Conservation (phyloP, 1,140 invertebrate genomes). For the Linepithema humile region DNA sequence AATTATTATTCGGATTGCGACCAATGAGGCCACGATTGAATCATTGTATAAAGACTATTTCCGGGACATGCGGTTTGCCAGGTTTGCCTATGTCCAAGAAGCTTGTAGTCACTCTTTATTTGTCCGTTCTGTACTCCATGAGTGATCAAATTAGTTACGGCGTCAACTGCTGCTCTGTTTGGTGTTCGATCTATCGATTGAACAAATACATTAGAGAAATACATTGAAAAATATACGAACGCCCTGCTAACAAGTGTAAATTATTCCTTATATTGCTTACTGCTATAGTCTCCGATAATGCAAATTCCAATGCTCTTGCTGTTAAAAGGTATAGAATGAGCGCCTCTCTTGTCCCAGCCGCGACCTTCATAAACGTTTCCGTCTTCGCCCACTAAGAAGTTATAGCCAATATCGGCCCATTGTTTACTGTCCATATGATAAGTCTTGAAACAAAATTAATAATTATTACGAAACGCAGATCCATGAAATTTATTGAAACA, state of each 20-base stretch:
- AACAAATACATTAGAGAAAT: conserved; percentile 62
- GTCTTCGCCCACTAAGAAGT: conserved; percentile 85
- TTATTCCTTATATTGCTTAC: conserved; percentile 68
- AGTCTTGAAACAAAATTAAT: conserved; percentile 73
- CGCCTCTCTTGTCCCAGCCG: conserved; percentile 84
- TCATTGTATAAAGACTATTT: conserved; percentile 83
- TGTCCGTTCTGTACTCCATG: conserved; percentile 77
- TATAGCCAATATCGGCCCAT: conserved; percentile 85
- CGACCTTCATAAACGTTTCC: conserved; percentile 86
- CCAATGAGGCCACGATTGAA: conserved; percentile 85
- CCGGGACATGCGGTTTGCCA: conserved; percentile 83
- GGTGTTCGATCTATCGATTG: conserved; percentile 81
- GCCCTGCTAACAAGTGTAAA: neutral
- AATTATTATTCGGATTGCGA: conserved; percentile 7
- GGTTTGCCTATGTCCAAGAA: conserved; percentile 84
- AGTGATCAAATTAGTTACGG: conserved; percentile 80
- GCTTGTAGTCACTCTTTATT: conserved; percentile 79
- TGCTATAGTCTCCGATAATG: conserved; percentile 83
- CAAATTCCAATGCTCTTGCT: conserved; percentile 83
- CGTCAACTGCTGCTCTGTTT: conserved; percentile 79
- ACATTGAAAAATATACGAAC: neutral
- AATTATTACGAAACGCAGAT: neutral
- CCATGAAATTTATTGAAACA: neutral
- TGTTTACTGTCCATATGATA: conserved; percentile 81
- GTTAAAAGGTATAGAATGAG: conserved; percentile 84